phyloP scores from a whole-genome alignment of 2,888 invertebrate species.

The Melitaea athalia region DNA sequence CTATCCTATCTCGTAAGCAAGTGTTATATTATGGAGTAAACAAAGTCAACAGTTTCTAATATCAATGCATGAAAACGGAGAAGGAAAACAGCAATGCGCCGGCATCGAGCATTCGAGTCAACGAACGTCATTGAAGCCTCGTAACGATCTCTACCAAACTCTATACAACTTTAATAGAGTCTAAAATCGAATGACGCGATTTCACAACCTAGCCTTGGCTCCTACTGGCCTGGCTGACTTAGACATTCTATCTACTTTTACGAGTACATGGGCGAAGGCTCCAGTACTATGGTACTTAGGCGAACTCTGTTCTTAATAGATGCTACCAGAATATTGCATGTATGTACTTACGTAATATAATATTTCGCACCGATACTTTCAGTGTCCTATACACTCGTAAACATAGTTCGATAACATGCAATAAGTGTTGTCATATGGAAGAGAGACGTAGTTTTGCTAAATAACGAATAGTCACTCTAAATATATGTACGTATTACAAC shows the following conservation, averaged over 20 bases:
- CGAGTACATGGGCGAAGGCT: conserved; percentile 78
- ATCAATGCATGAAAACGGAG: conserved; percentile 80
- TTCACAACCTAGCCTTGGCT: conserved; percentile 79
- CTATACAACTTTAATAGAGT: conserved; percentile 50
- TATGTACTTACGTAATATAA: conserved; percentile 56
- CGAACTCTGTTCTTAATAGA: conserved; percentile 57
- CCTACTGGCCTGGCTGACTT: conserved; percentile 81
- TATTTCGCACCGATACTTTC: conserved; percentile 62
- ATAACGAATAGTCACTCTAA: not conserved
- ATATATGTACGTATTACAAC: not conserved
- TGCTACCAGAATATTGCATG: conserved; percentile 51
- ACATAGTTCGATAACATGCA: conserved; percentile 15
- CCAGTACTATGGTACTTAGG: conserved; percentile 65
- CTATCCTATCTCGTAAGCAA: conserved; percentile 40
- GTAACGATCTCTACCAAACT: conserved; percentile 49
- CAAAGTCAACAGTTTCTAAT: conserved; percentile 75
- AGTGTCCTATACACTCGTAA: conserved; percentile 52
- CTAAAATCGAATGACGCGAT: conserved; percentile 47
- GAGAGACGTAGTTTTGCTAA: conserved; percentile 5
- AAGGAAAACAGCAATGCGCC: conserved; percentile 81
- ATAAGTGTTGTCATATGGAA: conserved; percentile 31
- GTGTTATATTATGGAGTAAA: conserved; percentile 52
- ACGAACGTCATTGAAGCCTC: conserved; percentile 78
- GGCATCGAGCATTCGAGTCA: conserved; percentile 80
- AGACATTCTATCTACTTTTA: conserved; percentile 83